Evolutionary conservation across 2,797 vertebrate species (phyloP), one percentile per base, ranked within the genome.

Genomic region (Centropyge bicolor): DNA sequence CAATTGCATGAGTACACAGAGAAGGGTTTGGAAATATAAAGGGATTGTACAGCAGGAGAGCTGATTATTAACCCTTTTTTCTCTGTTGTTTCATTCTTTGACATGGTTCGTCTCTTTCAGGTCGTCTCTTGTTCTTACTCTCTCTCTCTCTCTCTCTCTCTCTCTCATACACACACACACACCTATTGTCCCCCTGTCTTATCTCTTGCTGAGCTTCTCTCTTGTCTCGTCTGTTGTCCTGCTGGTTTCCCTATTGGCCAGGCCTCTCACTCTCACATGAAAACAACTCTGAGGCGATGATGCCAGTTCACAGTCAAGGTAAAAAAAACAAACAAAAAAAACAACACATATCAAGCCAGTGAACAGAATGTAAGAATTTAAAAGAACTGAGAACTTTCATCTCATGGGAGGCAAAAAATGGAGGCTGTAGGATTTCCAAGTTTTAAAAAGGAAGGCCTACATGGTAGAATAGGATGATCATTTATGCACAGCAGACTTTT

Each of bases 401-500:
- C 48, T 80, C 45, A 40, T 40, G 22, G 41, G 6, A 24, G n/a
- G n/a, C n/a, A n/a, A 35, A 56, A 59, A 54, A 2, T 35, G 43
- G 35, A 24, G 40, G 1, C 16, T 46, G 41, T 45, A 49, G 31
- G 27, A 71, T 57, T 74, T 57, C 27, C 5, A 27, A 20, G 27
- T 43, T 77, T 24, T 43, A 54, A 41, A 36, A 57, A 10, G 59
- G 5, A 49, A 46, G 2, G 14, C 31, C 41, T 22, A 27, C 17
- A 69, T 51, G 36, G 64, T 49, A 52, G 27, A 31, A 46, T 41
- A 62, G 68, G 57, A 76, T 24, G 63, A 83, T 86, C 52, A 83
- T 76, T 78, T 64, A 89, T 88, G 86, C 88, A 84, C 60, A 48
- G 45, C 76, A 85, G 77, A 69, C 38, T 70, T 84, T 82, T 45